A percentile compares a stretch with the other conserved stretches of the same genome.
phyloP scores from a whole-genome alignment of 2,888 invertebrate genomes.

The Smittia sp. region DNA sequence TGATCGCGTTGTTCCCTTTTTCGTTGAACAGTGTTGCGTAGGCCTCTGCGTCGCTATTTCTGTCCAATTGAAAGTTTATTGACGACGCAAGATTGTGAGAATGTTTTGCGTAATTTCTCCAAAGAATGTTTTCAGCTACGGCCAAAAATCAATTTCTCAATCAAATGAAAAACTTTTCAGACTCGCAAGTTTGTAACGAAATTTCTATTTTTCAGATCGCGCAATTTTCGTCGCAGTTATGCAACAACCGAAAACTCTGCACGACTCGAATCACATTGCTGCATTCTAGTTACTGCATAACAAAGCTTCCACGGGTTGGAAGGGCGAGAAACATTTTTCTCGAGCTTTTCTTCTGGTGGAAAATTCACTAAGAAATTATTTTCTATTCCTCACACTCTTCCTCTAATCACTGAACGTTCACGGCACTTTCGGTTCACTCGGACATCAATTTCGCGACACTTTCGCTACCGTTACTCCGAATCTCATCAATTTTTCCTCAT shows the following conservation, averaged over 20 bases:
- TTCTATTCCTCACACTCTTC: neutral
- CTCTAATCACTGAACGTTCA: neutral
- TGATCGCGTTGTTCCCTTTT: slow-evolving; percentile 14
- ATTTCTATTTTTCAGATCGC: neutral
- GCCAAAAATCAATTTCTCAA: neutral
- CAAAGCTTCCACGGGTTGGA: neutral
- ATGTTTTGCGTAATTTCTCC: neutral
- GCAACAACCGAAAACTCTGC: neutral
- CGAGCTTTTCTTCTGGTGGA: neutral
- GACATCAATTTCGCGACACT: neutral
- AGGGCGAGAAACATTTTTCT: neutral
- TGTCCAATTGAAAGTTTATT: neutral
- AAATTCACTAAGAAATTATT: slow-evolving; percentile 4
- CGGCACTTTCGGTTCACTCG: neutral
- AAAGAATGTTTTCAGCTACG: neutral
- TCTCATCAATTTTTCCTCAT: neutral
- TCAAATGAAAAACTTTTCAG: too few relatives aligned
- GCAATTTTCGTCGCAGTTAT: neutral
- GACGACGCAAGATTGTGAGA: neutral
- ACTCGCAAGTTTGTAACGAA: neutral
- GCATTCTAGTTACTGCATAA: neutral
- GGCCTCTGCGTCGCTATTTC: neutral
- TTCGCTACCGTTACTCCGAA: neutral
- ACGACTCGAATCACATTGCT: neutral
- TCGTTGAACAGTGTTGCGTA: neutral